Evolutionary conservation across 2,113 vertebrate species (phyloP).

Genomic region (Corythornis cristatus): DNA sequence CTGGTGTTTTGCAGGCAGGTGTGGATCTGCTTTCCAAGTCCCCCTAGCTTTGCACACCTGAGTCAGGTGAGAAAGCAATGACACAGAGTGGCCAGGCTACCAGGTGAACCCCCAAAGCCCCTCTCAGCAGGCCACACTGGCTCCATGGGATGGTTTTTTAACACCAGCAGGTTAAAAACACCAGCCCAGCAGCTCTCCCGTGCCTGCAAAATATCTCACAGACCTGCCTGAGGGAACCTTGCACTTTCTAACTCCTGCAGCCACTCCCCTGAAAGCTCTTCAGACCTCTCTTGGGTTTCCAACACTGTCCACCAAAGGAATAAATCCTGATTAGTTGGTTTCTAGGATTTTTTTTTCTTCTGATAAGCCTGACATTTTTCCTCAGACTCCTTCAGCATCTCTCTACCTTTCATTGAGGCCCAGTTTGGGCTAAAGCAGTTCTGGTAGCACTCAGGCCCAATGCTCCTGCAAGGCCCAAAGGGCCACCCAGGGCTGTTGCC

Average conservation of each 20-base stretch:
- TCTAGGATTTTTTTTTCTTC: neutral
- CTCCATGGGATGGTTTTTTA: too few species aligned
- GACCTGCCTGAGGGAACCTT: neutral
- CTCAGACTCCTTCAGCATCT: neutral
- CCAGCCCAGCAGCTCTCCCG: neutral
- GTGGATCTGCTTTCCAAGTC: neutral
- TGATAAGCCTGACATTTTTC: neutral
- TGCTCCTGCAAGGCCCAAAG: neutral
- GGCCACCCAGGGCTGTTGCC: neutral
- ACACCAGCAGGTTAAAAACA: neutral
- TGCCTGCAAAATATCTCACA: neutral
- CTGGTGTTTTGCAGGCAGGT: neutral
- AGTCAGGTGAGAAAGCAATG: neutral
- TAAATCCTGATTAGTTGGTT: neutral
- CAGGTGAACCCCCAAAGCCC: neutral
- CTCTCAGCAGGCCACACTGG: neutral
- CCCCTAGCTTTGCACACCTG: neutral
- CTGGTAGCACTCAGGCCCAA: neutral
- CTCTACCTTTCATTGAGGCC: neutral
- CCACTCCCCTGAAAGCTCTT: neutral
- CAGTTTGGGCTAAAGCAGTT: neutral
- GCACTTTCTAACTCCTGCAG: rapidly evolving
- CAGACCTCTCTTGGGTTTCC: neutral
- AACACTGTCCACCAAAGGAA: neutral
- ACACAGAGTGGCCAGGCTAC: neutral